phyloP scores from a whole-genome alignment of 2,113 vertebrate genomes.

The Carassius gibelio region DNA sequence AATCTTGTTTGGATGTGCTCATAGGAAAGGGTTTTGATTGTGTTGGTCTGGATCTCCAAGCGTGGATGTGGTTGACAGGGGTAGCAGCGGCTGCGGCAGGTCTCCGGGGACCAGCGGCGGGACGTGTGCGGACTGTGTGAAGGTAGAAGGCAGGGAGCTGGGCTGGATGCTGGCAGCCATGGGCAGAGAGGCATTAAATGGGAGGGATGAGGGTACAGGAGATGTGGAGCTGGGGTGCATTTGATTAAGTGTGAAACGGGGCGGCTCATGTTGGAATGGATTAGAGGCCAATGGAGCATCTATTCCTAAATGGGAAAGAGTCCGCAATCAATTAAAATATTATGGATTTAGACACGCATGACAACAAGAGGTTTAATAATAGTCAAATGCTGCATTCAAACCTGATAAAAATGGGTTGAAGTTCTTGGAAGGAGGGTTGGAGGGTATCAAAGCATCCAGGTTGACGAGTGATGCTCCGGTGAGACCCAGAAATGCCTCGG shows the following conservation, averaged over 20 bases:
- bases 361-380: not conserved
- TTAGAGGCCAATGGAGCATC: constrained; percentile 82
- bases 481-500: constrained; percentile 88
- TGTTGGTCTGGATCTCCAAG: constrained; percentile 71
- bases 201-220: constrained; percentile 77
- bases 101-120: constrained; percentile 21
- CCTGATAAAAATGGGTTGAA: constrained; percentile 91
- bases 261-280: constrained; percentile 86
- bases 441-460: constrained; percentile 83
- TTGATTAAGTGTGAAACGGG: constrained; percentile 87
- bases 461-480: constrained; percentile 89
- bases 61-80: constrained; percentile 72
- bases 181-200: constrained; percentile 87
- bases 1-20: constrained; percentile 43
- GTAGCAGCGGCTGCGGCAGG: constrained; percentile 84
- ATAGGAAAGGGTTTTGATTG: constrained; percentile 88
- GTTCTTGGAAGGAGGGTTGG: constrained; percentile 73
- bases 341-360: not conserved
- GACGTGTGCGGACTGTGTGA: constrained; percentile 60
- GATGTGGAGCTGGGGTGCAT: constrained; percentile 78
- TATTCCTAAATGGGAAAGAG: constrained; percentile 70
- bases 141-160: constrained; percentile 77
- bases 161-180: constrained; percentile 83
- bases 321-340: not conserved
- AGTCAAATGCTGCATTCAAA: constrained; percentile 56